These are phyloP conservation scores for Sandelia bainsii DNA, from an alignment of 2,797 vertebrate genomes.

Conservation along the genomic window DNA sequence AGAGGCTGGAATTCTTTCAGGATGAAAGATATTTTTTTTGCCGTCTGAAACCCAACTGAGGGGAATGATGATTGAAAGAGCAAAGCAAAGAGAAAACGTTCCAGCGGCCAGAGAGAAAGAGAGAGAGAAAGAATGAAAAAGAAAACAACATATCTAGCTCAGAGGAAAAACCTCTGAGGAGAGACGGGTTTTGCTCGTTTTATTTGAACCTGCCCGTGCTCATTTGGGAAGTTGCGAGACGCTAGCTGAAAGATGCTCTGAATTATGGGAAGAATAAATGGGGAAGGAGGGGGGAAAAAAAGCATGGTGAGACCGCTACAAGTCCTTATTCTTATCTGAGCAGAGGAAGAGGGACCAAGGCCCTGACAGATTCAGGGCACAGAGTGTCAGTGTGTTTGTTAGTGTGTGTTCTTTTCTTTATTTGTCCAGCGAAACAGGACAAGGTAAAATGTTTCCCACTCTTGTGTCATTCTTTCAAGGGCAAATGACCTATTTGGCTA, in stretches of 20 bases:
- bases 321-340: slow-evolving; percentile 67
- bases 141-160: slow-evolving; percentile 28
- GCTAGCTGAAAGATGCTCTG: slow-evolving; percentile 43
- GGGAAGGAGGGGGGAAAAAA: not conserved
- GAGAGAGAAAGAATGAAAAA: not conserved
- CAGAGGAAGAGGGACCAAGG: slow-evolving; percentile 44
- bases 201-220: slow-evolving; percentile 46
- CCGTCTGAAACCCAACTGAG: slow-evolving; percentile 33
- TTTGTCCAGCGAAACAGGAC: slow-evolving; percentile 69
- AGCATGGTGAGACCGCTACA: slow-evolving; percentile 37
- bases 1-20: slow-evolving; percentile 42
- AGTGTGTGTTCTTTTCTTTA: slow-evolving; percentile 37
- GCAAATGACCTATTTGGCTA: slow-evolving; percentile 36
- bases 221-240: slow-evolving; percentile 38
- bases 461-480: slow-evolving; percentile 64
- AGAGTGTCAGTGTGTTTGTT: slow-evolving; percentile 25
- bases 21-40: slow-evolving; percentile 34
- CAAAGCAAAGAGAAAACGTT: slow-evolving; percentile 39
- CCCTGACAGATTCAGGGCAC: slow-evolving; percentile 80
- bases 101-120: slow-evolving; percentile 32
- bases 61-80: slow-evolving; percentile 39
- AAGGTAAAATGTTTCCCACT: slow-evolving; percentile 52
- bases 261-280: slow-evolving; percentile 39
- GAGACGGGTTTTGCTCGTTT: slow-evolving; percentile 35
- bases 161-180: slow-evolving; percentile 36